A percentile compares a stretch with the other conserved stretches of the same genome.
Conservation (phyloP, 2,888 invertebrate species). For the Nysson spinosus region DNA sequence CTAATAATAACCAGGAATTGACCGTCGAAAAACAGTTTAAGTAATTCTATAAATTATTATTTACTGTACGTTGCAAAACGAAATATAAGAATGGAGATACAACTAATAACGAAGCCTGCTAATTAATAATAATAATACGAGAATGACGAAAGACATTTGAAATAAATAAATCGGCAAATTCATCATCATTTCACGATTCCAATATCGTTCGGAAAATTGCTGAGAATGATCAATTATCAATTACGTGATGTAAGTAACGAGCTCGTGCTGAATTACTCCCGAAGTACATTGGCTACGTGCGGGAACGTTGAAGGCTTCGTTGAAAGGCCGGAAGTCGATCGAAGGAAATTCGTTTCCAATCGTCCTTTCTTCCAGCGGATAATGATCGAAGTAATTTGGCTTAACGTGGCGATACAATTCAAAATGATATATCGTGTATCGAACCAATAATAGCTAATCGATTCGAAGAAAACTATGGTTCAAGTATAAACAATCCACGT, state of each 20-base stretch:
- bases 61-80: no score
- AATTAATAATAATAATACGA: no score
- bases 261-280: slow-evolving; percentile 34
- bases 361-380: slow-evolving; percentile 33
- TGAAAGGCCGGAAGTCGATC: slow-evolving; percentile 42
- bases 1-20: no score
- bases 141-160: no score
- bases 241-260: slow-evolving; percentile 45
- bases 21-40: no score
- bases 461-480: neutral
- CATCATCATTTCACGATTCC: no score
- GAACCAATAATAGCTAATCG: neutral
- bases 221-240: slow-evolving; percentile 49
- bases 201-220: slow-evolving; percentile 32
- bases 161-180: no score
- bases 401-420: slow-evolving; percentile 30
- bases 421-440: slow-evolving; percentile 35
- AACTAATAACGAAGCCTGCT: no score
- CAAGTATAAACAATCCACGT: neutral
- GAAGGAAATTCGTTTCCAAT: slow-evolving; percentile 37
- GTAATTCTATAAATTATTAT: no score
- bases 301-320: slow-evolving; percentile 28
- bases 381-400: slow-evolving; percentile 43
- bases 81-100: no score
- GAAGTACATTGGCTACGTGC: slow-evolving; percentile 28